Evolutionary conservation across 2,888 invertebrate species (phyloP), one percentile per base, ranked within the genome.

Genomic region (Portevinia maculata): DNA sequence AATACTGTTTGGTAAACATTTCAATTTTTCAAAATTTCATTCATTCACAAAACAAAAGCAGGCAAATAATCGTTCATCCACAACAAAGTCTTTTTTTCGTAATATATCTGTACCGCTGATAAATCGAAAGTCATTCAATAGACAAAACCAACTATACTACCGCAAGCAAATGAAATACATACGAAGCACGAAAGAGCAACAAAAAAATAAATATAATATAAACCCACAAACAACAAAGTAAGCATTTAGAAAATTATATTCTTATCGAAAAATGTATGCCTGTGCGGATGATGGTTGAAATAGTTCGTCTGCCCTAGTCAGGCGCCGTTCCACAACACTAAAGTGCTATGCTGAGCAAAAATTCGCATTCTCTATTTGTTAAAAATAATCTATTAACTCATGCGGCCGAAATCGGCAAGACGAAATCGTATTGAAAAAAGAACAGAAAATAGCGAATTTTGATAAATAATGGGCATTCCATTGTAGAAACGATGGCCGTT

Each of bases 381-480:
- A 59, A 73, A 73, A 67, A 67, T 65, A 73, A 17, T 73, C 65
- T 71, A 53, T 55, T 53, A 60, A 55, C 50, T 70, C 70, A 78
- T 65, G 15, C 19, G 32, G 50, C 32, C 60, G 19, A 46, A 62
- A 69, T 48, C 53, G 34, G 5, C 41, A 41, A 52, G 11, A n/a
- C 57, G 32, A 24, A 50, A 57, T 57, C 50, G 41, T 62, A 39
- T 62, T 52, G 41, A 41, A 60, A 5, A 50, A 41, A 9, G 9
- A 39, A 60, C 32, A 41, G 50, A 28, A 15, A 39, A 70, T 52
- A 32, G 59, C 52, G 39, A 78, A 64, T 64, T 71, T 28, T 30
- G 19, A 60, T n/a, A 34, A 37, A 67, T 55, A 69, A 76, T 55
- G 24, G 32, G 48, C 55, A 70, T 70, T 55, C 62, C 48, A 55